Conservation (phyloP, 2,888 invertebrate species). For the Malthinus flaveolus region DNA sequence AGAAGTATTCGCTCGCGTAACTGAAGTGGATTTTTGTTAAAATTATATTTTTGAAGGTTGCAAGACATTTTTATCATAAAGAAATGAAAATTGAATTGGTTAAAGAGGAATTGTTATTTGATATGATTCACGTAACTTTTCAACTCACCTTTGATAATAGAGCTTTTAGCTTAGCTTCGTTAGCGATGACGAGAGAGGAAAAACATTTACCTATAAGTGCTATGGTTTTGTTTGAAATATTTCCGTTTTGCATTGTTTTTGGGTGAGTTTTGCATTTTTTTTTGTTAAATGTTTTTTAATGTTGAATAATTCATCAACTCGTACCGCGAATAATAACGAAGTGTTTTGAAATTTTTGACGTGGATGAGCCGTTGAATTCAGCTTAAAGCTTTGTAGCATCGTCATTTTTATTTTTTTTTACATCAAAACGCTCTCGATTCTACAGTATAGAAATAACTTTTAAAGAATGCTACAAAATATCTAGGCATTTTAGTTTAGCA, state of each 20-base stretch:
- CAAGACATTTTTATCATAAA: constrained; percentile 91
- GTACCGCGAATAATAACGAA: too few relatives aligned
- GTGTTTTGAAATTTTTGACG: too few relatives aligned
- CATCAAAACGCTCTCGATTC: too few relatives aligned
- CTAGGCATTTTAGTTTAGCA: too few relatives aligned
- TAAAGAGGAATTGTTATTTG: constrained; percentile 83
- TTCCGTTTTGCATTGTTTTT: constrained; percentile 97
- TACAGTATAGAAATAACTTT: too few relatives aligned
- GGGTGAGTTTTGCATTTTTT: constrained; percentile 64
- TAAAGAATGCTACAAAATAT: too few relatives aligned
- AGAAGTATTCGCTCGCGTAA: constrained; percentile 61
- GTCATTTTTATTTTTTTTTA: too few relatives aligned
- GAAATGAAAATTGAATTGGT: constrained; percentile 91
- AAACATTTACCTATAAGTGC: constrained; percentile 88
- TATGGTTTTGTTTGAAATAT: constrained; percentile 91
- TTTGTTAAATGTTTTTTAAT: background rate
- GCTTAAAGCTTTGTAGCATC: too few relatives aligned
- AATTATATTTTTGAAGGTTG: constrained; percentile 64
- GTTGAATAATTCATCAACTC: background rate
- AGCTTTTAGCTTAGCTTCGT: constrained; percentile 81
- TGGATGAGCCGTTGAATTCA: too few relatives aligned
- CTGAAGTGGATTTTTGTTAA: background rate
- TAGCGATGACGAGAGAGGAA: constrained; percentile 85
- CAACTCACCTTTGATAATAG: constrained; percentile 93
- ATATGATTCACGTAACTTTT: constrained; percentile 92